Conservation (phyloP, 1,140 invertebrate genomes). For the Brachionus angularis region DNA sequence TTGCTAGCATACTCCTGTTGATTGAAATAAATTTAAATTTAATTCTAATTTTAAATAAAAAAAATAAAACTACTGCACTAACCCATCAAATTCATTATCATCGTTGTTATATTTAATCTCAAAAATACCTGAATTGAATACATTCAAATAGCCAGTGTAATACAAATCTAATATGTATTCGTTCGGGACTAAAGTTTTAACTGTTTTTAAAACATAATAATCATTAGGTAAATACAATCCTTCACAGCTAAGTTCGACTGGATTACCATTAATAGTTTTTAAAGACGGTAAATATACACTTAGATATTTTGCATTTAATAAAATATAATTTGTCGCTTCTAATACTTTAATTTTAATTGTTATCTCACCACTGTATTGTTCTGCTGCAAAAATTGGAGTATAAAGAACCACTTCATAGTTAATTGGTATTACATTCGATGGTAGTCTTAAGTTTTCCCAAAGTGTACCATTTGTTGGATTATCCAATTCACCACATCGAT, state of each 20-base stretch:
- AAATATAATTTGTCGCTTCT: conserved; percentile 13
- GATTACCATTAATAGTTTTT: not conserved
- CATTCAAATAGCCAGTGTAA: conserved; percentile 8
- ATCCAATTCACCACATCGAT: not conserved
- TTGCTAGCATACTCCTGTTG: conserved; percentile 19
- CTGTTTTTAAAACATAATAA: conserved; percentile 20
- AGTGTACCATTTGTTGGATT: conserved; percentile 8
- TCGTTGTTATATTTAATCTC: conserved; percentile 41
- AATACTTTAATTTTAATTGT: conserved; percentile 1
- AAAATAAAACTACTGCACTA: not conserved
- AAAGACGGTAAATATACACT: not conserved
- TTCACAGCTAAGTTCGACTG: conserved; percentile 3
- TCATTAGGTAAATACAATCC: conserved; percentile 31
- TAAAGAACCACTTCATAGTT: conserved; percentile 11
- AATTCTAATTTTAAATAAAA: not conserved
- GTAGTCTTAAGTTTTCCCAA: conserved; percentile 28
- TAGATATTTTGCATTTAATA: conserved; percentile 41
- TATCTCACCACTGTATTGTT: conserved; percentile 27
- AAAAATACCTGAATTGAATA: conserved; percentile 38
- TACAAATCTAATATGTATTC: not conserved
- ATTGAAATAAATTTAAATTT: not conserved
- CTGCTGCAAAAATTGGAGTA: conserved; percentile 9
- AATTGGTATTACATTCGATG: conserved; percentile 2
- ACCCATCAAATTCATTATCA: conserved; percentile 40
- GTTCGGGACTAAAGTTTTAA: not conserved